Base-by-base conservation (phyloP, 2,888 invertebrate species). In the Bellardia bayeri region DNA sequence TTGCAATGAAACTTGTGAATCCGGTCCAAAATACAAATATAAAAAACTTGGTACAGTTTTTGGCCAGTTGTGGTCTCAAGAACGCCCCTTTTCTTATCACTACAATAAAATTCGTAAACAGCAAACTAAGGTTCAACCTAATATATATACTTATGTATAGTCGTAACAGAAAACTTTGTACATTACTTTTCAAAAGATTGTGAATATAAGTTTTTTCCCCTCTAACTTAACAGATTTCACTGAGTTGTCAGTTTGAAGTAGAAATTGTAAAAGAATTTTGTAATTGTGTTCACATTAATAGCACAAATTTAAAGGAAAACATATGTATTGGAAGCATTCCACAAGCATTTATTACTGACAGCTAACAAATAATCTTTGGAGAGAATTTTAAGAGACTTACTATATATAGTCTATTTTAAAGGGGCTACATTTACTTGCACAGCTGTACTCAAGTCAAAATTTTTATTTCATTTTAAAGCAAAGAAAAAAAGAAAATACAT, bases 171-270 rank as follows among this genome's bases (percentile, higher is more conserved):
- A 82, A 82, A 74, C 45, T 82, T 74, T 82, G 14, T 40, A 40
- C 71, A 71, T 61, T 71, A 63, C 61, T 80, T 79, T 49, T 69
- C 16, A 23, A 33, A 58, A 80, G 61, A 80, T 58, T 80, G 14
- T n/a, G 23, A 49, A 51, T 42, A 71, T 14, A 33, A 11, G 0
- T 37, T 42, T 69, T 54, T 58, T 45, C 58, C 49, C 33, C 33
- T 23, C 16, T 8, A 49, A 63, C 71, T 51, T 51, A 71, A 61
- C 61, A 80, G 71, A 69, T 71, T 80, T 80, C 80, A 61, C 51
- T 80, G 51, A 80, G 61, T 80, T 80, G 80, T 80, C 61, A 80
- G 71, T 54, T 71, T 23, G 51, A 71, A 16, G 23, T 42, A 40
- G 9, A 61, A 69, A 61, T 51, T 71, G n/a, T 40, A 37, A 16